Conservation (phyloP, 2,888 invertebrate genomes). For the Cordylochernes scorpioides region DNA sequence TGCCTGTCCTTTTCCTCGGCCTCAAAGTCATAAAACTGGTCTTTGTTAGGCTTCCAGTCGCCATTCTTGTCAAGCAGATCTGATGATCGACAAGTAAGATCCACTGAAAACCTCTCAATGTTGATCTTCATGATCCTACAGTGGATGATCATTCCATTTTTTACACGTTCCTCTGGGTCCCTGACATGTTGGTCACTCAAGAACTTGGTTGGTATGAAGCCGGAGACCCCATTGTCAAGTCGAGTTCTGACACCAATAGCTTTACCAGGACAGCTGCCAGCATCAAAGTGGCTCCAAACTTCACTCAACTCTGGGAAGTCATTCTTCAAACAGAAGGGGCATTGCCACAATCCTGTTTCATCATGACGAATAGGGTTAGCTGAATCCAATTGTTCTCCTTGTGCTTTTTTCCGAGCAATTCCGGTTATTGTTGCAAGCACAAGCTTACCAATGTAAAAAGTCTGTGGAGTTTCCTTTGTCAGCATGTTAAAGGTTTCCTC, state of each 20-base stretch:
- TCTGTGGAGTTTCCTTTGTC: constrained; percentile 82
- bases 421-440: constrained; percentile 28
- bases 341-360: constrained; percentile 82
- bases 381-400: constrained; percentile 73
- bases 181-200: constrained; percentile 55
- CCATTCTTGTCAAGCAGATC: constrained; percentile 69
- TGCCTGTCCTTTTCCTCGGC: constrained; percentile 49
- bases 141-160: constrained; percentile 26
- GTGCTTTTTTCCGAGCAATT: constrained; percentile 60
- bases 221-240: constrained; percentile 65
- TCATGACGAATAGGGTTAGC: constrained; percentile 86
- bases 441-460: constrained; percentile 61
- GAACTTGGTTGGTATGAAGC: constrained; percentile 27
- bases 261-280: constrained; percentile 70
- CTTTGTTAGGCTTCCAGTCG: constrained; percentile 42
- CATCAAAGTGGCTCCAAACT: constrained; percentile 89
- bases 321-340: constrained; percentile 83
- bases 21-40: constrained; percentile 68
- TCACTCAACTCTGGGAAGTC: constrained; percentile 85
- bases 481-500: constrained; percentile 81
- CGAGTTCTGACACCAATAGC: constrained; percentile 61
- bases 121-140: constrained; percentile 83
- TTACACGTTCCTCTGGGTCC: constrained; percentile 74
- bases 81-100: constrained; percentile 72
- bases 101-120: constrained; percentile 69